Conservation (phyloP, 2,113 vertebrate genomes). For the Chloebia gouldiae region DNA sequence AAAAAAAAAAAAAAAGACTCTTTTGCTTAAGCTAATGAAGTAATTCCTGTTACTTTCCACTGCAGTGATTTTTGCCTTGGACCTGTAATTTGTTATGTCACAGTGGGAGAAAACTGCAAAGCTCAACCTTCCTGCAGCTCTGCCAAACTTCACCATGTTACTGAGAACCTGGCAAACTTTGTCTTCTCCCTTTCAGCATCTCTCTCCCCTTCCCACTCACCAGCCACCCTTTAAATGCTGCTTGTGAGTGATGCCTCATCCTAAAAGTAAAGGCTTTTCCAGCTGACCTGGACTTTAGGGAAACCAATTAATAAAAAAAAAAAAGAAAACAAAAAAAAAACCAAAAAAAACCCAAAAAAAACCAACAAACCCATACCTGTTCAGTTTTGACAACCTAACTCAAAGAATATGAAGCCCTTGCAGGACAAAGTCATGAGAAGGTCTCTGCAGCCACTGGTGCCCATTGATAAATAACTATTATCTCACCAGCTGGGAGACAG, state of each 20-base stretch:
- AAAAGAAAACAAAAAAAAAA: not conserved
- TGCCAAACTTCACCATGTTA: not conserved
- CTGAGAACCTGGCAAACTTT: not conserved
- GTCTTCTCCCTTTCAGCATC: not conserved
- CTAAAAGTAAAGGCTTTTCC: not conserved
- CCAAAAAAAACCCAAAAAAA: too few species aligned
- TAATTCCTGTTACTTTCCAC: not conserved
- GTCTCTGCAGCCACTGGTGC: not conserved
- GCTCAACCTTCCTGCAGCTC: not conserved
- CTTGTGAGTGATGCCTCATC: not conserved
- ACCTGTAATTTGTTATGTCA: not conserved
- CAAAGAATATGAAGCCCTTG: not conserved
- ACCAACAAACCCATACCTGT: not conserved
- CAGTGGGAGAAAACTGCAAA: not conserved
- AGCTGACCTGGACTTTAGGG: not conserved
- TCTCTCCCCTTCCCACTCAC: not conserved
- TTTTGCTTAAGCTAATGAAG: not conserved
- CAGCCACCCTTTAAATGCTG: not conserved
- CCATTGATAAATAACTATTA: not conserved
- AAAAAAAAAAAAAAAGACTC: not conserved
- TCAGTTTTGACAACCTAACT: not conserved
- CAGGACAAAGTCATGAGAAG: not conserved
- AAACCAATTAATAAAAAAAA: not conserved
- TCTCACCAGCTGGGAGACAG: slow-evolving; percentile 5
- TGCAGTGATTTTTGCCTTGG: not conserved